Evolutionary conservation across 1,140 invertebrate species (phyloP).

Genomic region (Atta colombica): DNA sequence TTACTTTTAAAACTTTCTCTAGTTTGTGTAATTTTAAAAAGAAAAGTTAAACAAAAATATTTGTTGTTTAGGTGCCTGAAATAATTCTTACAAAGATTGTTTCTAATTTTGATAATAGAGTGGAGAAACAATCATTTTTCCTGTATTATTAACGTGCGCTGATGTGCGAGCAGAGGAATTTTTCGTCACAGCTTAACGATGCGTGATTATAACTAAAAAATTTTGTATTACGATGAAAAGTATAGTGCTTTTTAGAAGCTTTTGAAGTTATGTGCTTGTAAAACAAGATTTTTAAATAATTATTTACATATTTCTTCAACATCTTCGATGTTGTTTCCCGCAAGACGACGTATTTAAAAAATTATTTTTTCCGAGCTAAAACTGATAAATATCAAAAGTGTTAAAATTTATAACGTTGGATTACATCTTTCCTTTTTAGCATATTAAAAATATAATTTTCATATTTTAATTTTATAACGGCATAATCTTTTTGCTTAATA

Average conservation of each 20-base stretch:
- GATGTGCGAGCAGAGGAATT: not conserved
- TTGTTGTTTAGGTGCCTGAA: not conserved
- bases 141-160: not conserved
- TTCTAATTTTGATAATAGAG: not conserved
- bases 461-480: not conserved
- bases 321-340: not conserved
- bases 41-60: not conserved
- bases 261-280: not conserved
- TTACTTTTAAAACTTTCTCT: not conserved
- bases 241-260: not conserved
- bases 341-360: not conserved
- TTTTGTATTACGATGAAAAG: not conserved
- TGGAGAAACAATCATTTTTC: not conserved
- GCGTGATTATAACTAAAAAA: slow-evolving; percentile 2
- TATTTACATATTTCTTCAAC: not conserved
- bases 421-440: not conserved
- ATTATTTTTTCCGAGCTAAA: not conserved
- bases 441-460: not conserved
- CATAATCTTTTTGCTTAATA: not conserved
- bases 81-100: not conserved
- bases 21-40: not conserved
- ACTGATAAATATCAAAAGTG: not conserved
- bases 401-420: not conserved
- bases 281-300: not conserved
- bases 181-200: not conserved